Evolutionary conservation across 23 tunicate species (phyloP).

Genomic region (Styela plicata): DNA sequence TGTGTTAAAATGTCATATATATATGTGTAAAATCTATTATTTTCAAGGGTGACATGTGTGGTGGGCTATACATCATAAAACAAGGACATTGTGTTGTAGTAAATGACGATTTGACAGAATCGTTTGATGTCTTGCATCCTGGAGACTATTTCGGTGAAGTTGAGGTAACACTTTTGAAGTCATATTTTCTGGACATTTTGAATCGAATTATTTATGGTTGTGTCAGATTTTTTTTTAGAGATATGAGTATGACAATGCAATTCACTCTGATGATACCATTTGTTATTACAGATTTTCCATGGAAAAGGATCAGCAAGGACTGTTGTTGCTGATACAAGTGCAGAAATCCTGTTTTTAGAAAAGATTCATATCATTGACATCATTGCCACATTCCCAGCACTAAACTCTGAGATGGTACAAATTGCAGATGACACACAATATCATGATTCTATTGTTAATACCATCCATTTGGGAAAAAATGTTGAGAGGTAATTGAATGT

Average conservation of each 20-base stretch:
- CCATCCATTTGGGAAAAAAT: too few species aligned
- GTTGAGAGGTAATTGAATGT: too few species aligned
- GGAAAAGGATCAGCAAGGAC: constrained; percentile 78
- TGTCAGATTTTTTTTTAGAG: too few species aligned
- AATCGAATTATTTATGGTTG: too few species aligned
- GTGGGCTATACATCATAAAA: constrained; percentile 72
- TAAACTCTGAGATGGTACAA: constrained; percentile 45
- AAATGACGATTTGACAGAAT: constrained; percentile 43
- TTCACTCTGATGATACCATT: too few species aligned
- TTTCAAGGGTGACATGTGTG: constrained; percentile 69
- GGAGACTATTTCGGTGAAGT: constrained; percentile 93
- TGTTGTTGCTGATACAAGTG: constrained; percentile 76
- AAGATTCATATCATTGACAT: constrained; percentile 60
- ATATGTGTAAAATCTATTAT: too few species aligned
- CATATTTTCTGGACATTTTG: too few species aligned
- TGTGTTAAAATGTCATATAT: too few species aligned
- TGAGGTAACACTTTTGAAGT: too few species aligned
- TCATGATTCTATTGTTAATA: constrained; percentile 39
- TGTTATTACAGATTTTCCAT: constrained; percentile 48
- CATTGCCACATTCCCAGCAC: constrained; percentile 57
- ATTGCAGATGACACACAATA: constrained; percentile 46
- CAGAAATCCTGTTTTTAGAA: constrained; percentile 59
- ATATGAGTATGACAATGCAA: too few species aligned
- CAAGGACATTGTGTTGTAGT: constrained; percentile 82
- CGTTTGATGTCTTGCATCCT: constrained; percentile 58